Percentiles rank a stretch among this genome's conserved stretches.
Conservation (phyloP, 1,140 invertebrate species). For the Drosophila tani region DNA sequence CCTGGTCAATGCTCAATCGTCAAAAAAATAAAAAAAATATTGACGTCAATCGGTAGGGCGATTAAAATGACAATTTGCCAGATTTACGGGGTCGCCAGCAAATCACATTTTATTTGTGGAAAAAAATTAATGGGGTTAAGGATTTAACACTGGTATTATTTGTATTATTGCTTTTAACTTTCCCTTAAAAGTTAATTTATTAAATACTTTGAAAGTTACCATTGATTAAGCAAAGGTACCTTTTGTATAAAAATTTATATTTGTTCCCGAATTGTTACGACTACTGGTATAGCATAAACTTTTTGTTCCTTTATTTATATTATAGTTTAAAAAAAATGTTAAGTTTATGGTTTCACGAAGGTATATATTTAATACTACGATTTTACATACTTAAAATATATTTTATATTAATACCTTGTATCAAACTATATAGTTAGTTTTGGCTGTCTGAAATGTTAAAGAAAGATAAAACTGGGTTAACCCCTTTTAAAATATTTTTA, state of each 20-base stretch:
- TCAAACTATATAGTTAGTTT: not conserved
- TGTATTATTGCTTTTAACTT: not conserved
- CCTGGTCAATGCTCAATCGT: slow-evolving; percentile 34
- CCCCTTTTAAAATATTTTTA: not conserved
- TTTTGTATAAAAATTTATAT: no score
- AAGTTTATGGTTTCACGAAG: no score
- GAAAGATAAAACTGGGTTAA: not conserved
- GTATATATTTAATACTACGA: no score
- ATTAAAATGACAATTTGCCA: slow-evolving; percentile 44
- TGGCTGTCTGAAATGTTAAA: no score
- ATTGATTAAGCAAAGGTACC: no score
- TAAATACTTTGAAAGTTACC: no score
- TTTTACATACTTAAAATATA: not conserved
- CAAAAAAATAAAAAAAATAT: slow-evolving; percentile 16
- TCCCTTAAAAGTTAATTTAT: not conserved
- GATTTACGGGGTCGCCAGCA: slow-evolving; percentile 45
- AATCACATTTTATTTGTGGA: slow-evolving; percentile 7
- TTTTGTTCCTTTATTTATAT: not conserved
- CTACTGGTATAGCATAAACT: not conserved
- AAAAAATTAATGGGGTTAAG: slow-evolving; percentile 13
- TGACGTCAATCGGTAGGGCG: slow-evolving; percentile 43
- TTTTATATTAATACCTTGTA: not conserved
- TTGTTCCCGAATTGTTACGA: no score
- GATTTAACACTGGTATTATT: not conserved
- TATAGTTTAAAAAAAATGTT: no score